Evolutionary conservation across 2,113 vertebrate genomes (phyloP).

Genomic region (Haplochromis vanheusdeni): DNA sequence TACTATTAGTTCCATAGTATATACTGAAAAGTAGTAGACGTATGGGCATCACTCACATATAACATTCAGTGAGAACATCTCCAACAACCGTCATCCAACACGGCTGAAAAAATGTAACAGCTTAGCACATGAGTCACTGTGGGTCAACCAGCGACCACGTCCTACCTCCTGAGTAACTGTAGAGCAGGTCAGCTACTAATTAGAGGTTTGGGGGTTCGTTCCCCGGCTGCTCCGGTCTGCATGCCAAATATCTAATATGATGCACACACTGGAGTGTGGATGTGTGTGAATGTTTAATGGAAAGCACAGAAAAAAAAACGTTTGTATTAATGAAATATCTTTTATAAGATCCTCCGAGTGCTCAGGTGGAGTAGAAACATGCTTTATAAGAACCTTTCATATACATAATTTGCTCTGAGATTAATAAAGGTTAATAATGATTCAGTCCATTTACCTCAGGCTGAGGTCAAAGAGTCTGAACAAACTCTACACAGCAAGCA

Average conservation of each 20-base stretch:
- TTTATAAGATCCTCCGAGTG: not conserved
- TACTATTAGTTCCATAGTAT: not conserved
- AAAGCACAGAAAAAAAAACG: not conserved
- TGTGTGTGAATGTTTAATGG: not conserved
- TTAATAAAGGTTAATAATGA: not conserved
- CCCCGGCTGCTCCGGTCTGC: not conserved
- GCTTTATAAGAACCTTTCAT: not conserved
- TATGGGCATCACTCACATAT: not conserved
- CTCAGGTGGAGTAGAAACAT: not conserved
- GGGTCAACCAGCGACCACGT: not conserved
- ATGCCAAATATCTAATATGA: not conserved
- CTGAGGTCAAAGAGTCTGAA: not conserved
- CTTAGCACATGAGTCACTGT: not conserved
- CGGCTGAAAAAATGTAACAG: not conserved
- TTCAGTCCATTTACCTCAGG: not conserved
- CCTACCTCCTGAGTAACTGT: not conserved
- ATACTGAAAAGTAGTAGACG: not conserved
- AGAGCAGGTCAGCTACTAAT: not conserved
- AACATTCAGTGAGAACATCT: not conserved
- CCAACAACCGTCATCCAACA: not conserved
- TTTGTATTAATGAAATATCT: not conserved
- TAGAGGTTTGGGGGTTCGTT: not conserved
- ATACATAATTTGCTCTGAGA: not conserved
- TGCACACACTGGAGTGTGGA: not conserved
- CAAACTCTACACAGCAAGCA: not conserved